phyloP scores from a whole-genome alignment of 2,888 invertebrate species.

The Bhutanitis thaidina region DNA sequence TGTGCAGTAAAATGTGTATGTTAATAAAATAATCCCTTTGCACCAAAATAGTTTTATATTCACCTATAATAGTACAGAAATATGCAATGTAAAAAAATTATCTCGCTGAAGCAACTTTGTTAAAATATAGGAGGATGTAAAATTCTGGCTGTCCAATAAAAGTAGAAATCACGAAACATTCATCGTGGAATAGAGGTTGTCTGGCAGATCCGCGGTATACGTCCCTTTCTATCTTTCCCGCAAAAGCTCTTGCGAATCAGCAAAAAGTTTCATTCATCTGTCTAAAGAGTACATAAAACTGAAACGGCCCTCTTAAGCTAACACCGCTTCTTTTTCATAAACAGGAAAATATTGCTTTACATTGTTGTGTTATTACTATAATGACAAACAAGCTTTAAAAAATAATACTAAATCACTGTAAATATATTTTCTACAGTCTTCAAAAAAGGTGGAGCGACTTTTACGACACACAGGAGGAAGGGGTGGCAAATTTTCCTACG shows the following conservation, averaged over 20 bases:
- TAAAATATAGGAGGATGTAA: too few species aligned
- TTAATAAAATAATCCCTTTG: too few species aligned
- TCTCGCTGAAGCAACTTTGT: too few species aligned
- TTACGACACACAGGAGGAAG: too few species aligned
- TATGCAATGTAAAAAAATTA: too few species aligned
- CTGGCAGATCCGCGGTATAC: slow-evolving; percentile 11
- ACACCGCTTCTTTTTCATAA: slow-evolving; percentile 21
- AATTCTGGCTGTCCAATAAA: slow-evolving; percentile 36
- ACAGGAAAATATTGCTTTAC: slow-evolving; percentile 20
- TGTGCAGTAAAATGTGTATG: too few species aligned
- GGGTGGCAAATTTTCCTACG: too few species aligned
- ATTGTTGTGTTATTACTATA: neutral
- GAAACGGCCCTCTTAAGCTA: slow-evolving; percentile 41
- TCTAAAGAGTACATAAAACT: slow-evolving; percentile 49
- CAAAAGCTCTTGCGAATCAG: slow-evolving; percentile 46
- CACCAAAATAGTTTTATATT: too few species aligned
- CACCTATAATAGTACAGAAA: too few species aligned
- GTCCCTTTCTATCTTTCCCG: slow-evolving; percentile 24
- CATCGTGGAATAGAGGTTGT: slow-evolving; percentile 26
- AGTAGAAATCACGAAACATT: slow-evolving; percentile 36
- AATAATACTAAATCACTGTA: too few species aligned
- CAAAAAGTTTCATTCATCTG: slow-evolving; percentile 51
- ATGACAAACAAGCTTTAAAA: neutral
- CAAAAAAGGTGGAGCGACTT: too few species aligned
- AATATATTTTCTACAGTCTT: too few species aligned